Percentiles rank a stretch among this genome's conserved stretches.
Evolutionary conservation across 2,888 invertebrate genomes (phyloP).

Genomic region (Resseliella maxima): DNA sequence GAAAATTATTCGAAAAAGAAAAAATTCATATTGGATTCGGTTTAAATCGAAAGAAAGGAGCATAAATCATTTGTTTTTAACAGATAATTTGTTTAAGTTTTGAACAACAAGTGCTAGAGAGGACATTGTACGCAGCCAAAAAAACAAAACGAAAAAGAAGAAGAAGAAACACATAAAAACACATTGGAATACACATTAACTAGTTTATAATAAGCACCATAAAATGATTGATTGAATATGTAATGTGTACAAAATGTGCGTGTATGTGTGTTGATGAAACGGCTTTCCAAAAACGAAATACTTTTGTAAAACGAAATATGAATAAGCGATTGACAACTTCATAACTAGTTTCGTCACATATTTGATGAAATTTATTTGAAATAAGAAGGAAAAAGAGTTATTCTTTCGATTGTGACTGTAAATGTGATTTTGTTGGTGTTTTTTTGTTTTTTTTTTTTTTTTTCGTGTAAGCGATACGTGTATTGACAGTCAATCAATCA

Average conservation of each 20-base stretch:
- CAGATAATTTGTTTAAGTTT: no score
- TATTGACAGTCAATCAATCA: not conserved
- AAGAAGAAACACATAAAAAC: no score
- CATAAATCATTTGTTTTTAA: no score
- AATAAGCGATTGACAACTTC: conserved; percentile 44
- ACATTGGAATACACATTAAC: no score
- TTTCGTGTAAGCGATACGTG: no score
- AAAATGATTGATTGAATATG: not conserved
- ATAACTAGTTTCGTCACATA: no score
- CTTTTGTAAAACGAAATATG: no score
- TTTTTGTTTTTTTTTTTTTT: not conserved
- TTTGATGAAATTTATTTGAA: not conserved
- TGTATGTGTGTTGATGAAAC: conserved; percentile 26
- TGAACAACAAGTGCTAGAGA: not conserved
- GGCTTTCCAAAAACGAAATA: conserved; percentile 51
- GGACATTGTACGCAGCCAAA: not conserved
- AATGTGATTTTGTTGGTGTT: not conserved
- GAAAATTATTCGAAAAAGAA: no score
- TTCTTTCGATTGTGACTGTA: not conserved
- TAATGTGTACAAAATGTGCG: not conserved
- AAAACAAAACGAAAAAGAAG: not conserved
- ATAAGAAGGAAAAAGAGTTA: not conserved
- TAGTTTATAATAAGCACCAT: not conserved
- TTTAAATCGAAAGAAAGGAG: no score
- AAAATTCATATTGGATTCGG: no score